Evolutionary conservation across 2,113 vertebrate genomes (phyloP).

Genomic region (Phasianus colchicus): DNA sequence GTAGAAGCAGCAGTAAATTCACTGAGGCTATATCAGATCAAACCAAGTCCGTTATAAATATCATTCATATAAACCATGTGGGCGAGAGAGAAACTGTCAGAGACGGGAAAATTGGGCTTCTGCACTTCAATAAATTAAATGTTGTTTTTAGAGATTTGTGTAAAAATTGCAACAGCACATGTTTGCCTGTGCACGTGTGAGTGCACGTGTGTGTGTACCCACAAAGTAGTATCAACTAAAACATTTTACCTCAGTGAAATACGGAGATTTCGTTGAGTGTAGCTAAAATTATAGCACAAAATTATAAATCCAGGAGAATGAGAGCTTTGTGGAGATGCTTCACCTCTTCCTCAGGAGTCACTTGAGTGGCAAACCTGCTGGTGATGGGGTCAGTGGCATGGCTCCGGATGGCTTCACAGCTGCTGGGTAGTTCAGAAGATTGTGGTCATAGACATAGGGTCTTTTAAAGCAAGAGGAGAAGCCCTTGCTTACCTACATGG

Average conservation of each 20-base stretch:
- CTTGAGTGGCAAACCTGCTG: neutral
- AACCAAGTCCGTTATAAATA: conserved; percentile 55
- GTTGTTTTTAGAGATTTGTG: conserved; percentile 22
- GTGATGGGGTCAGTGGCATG: neutral
- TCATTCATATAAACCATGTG: conserved; percentile 53
- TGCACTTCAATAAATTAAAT: conserved; percentile 30
- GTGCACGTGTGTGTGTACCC: neutral
- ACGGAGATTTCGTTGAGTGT: neutral
- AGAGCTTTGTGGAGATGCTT: neutral
- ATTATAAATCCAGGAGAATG: neutral
- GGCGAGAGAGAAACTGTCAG: conserved; percentile 2
- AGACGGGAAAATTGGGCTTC: conserved; percentile 27
- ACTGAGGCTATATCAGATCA: conserved; percentile 55
- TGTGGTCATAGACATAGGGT: neutral
- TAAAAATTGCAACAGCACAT: neutral
- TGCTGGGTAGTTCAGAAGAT: neutral
- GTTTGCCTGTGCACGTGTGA: neutral
- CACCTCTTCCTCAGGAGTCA: neutral
- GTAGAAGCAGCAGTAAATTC: conserved; percentile 62
- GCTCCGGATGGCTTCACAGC: neutral
- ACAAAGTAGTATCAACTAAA: neutral
- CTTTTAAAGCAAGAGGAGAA: neutral
- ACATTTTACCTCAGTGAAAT: neutral
- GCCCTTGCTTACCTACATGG: neutral
- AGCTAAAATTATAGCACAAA: neutral